These are phyloP conservation scores for Lasiurus borealis DNA, from an alignment of 2,113 vertebrate genomes.

Conservation along the genomic window DNA sequence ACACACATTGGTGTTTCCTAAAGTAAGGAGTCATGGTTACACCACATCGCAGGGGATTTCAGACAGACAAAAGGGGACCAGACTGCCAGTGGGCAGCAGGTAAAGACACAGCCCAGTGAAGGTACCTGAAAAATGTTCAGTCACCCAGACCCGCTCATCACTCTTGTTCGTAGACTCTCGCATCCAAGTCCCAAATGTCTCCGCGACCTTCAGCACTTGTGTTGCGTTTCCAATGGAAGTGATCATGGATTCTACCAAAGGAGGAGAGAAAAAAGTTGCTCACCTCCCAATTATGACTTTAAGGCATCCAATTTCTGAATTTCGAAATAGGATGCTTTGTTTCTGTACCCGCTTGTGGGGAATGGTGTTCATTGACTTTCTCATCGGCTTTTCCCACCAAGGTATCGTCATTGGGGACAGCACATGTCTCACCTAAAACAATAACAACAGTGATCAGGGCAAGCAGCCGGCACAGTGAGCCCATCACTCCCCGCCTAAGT, in stretches of 20 bases:
- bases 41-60: not conserved
- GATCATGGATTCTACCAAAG: constrained; percentile 89
- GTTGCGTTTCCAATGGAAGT: constrained; percentile 91
- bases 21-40: not conserved
- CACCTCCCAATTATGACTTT: not conserved
- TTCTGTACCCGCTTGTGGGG: constrained; percentile 87
- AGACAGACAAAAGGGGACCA: not conserved
- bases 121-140: constrained; percentile 95
- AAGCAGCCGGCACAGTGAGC: not conserved
- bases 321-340: not conserved
- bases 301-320: constrained; percentile 24
- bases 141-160: constrained; percentile 95
- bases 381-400: constrained; percentile 85
- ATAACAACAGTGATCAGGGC: not conserved
- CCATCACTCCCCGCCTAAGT: too few species aligned
- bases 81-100: not conserved
- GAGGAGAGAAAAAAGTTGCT: not conserved
- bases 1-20: not conserved
- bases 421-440: constrained; percentile 86
- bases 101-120: not conserved
- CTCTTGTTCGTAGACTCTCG: constrained; percentile 89
- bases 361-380: constrained; percentile 74
- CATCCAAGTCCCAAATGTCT: constrained; percentile 96
- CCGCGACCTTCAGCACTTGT: constrained; percentile 89
- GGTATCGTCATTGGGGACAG: constrained; percentile 93